Evolutionary conservation across 2,888 invertebrate genomes (phyloP), one percentile per base, ranked within the genome.

Genomic region (Sarcophaga carnaria): DNA sequence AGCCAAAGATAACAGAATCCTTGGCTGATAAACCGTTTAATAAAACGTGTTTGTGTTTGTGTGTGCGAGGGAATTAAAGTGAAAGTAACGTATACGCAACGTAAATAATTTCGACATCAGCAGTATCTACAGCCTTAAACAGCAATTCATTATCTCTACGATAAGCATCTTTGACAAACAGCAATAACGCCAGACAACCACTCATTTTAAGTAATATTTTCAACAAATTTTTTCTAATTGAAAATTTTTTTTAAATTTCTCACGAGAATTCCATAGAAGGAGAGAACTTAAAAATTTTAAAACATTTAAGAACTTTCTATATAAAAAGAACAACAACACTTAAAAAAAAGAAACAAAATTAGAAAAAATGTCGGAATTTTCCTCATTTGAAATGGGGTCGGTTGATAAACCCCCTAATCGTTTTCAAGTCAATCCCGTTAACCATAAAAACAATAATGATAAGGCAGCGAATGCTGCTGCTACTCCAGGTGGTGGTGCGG

Each of bases 351-450:
- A 49, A 54, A 47, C 47, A 75, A 11, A 14, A n/a, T 3, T 12
- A 37, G 6, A 63, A 60, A 89, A 76, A 80, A 93, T 93, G 93
- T 92, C 93, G 72, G 93, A 93, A 80, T 90, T 90, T 88, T 89
- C 91, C 74, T 91, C 93, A 14, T 90, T 92, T 88, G 93, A 93
- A 90, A 89, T 93, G 91, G 92, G 92, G 87, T 91, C 91, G 86
- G 91, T 92, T 83, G 93, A 93, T 89, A 91, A 92, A 67, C 93
- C 93, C 71, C 92, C 92, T 63, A 93, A 92, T 90, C 93, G 94
- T 62, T 94, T 94, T 86, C 94, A 94, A 91, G 94, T 94, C 67
- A 94, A 94, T 90, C 93, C 93, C 27, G 94, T 94, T 8, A 92
- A 92, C 86, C 92, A 93, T 85, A 93, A 92, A 84, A 90, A 91